Evolutionary conservation across 1,140 invertebrate genomes (phyloP), one percentile per base, ranked within the genome.

Genomic region (Brachionus rotundiformis): DNA sequence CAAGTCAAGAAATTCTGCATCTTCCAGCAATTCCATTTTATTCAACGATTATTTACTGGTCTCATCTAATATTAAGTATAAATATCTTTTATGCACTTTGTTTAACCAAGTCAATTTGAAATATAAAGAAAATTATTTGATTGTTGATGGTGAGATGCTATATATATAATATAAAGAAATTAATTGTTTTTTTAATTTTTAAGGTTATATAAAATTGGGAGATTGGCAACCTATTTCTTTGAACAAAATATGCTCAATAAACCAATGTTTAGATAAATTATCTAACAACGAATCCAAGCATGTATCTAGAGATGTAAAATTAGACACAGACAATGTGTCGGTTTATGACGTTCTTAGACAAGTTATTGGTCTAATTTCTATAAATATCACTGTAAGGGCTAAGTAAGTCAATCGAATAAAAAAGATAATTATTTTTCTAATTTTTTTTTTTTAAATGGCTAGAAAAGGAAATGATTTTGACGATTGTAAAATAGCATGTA

Each of bases 221-320:
- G 63, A 81, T 68, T 81, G 79, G 79, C 4, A 68, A 29, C 79
- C 79, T 11, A 44, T 81, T 39, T 36, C 23, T 63, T 47, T 81
- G 27, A 33, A 79, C 29, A 63, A 33, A 7, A 79, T 79, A 39
- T 23, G 23, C 11, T 44, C 68, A 73, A 27, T 73, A 10, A 25
- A 25, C 11, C 68, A 73, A 47, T 73, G 36, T 44, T 41, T 73
- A 44, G 31, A 68, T 10, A 68, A 68, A 11, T 33, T 19, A 1
- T 27, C 13, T 29, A 10, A 63, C 25, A 39, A 71, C 7, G 19
- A 54, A 54, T 16, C 16, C 29, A 71, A 71, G 3, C 13, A 3
- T 4, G 10, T 39, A 16, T 13, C 16, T 4, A 16, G 11, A 44
- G 44, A 19, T 25, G 44, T 39, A 11, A 27, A 44, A 27, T 25